Base-by-base conservation (phyloP, 2,113 vertebrate genomes). In the Petrocephalus zakoni region DNA sequence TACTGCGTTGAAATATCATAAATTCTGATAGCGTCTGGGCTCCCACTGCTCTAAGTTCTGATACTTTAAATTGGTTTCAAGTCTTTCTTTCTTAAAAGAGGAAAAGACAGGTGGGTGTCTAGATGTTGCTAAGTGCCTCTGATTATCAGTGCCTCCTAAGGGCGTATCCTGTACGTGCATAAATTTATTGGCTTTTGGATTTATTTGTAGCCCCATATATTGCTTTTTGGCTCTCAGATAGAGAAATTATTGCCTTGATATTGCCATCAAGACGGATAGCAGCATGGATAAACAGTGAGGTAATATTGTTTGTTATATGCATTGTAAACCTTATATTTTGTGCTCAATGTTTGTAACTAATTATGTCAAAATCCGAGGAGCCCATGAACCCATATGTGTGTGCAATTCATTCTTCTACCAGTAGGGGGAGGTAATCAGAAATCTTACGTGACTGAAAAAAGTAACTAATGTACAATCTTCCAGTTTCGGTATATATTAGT, bases 371-470 rank as follows among this genome's bases (percentile, higher is more conserved):
- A 49, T 25, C 82, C 17, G 46, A 75, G 68, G 15, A 37, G 29
- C 10, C 68, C 13, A 13, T 75, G 25, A 34, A 29, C 42, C 42
- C 42, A 34, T 34, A 2, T 72, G 5, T 61, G 9, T 72, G 4
- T 84, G 82, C 82, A 84, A 46, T 84, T 25, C n/a, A 84, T 22
- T 84, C 82, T 49, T 84, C 22, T 84, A 84, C 22, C 82, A 84
- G 42, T 49, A 84, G 82, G 42, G 82, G 82, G 82, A n/a, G 51
- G 82, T 84, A n/a, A 84, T 51, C 19, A 47, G 21, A 46, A 84
- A n/a, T n/a, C 21, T 49, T 47, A 22, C n/a, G 34, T 6, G 5
- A 15, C 17, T 75, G 29, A 75, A 72, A 29, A 34, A 72, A 72
- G 64, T 55, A 19, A 55, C 6, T 72, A 68, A 68, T 68, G 64